A percentile compares a stretch with the other conserved stretches of the same genome.
Evolutionary conservation across 2,888 invertebrate species (phyloP).

Genomic region (Trichacis sp.): DNA sequence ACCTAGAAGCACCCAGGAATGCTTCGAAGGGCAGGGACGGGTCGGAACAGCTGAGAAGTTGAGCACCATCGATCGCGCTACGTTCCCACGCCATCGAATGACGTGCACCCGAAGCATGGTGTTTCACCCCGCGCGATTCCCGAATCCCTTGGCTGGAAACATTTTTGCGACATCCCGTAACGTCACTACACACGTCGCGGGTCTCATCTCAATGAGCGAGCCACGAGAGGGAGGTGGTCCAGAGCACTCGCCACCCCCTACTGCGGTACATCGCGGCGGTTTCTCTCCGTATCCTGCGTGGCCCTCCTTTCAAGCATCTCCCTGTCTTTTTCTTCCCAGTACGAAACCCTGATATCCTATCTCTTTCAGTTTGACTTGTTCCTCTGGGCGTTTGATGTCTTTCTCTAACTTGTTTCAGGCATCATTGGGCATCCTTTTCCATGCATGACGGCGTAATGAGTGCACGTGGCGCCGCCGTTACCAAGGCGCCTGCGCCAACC

Average conservation of each 20-base stretch:
- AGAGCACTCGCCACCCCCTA: slow-evolving; percentile 56
- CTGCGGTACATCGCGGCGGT: slow-evolving; percentile 62
- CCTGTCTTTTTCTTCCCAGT: slow-evolving; percentile 32
- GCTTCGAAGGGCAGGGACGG: slow-evolving; percentile 6
- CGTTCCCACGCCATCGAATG: slow-evolving; percentile 3
- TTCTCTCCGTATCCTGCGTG: slow-evolving; percentile 53
- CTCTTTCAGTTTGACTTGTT: slow-evolving; percentile 4
- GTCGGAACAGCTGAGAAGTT: slow-evolving; percentile 6
- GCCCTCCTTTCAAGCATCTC: slow-evolving; percentile 36
- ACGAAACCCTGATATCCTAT: background rate
- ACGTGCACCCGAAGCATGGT: slow-evolving; percentile 1
- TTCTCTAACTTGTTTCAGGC: slow-evolving; percentile 16
- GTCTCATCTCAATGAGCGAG: slow-evolving; percentile 40
- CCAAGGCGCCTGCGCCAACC: slow-evolving; percentile 65
- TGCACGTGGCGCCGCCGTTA: slow-evolving; percentile 63
- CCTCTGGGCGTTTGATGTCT: slow-evolving; percentile 1
- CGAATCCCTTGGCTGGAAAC: slow-evolving; percentile 8
- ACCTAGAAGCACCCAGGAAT: slow-evolving; percentile 3
- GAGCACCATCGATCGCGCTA: slow-evolving; percentile 13
- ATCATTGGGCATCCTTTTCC: slow-evolving; percentile 24
- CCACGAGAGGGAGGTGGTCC: slow-evolving; percentile 43
- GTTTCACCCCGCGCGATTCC: slow-evolving; percentile 16
- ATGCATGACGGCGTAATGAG: slow-evolving; percentile 39
- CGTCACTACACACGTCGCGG: slow-evolving; percentile 31
- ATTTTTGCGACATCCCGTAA: slow-evolving; percentile 15